Conservation (phyloP, 2,888 invertebrate species). For the Pegoplata infirma region DNA sequence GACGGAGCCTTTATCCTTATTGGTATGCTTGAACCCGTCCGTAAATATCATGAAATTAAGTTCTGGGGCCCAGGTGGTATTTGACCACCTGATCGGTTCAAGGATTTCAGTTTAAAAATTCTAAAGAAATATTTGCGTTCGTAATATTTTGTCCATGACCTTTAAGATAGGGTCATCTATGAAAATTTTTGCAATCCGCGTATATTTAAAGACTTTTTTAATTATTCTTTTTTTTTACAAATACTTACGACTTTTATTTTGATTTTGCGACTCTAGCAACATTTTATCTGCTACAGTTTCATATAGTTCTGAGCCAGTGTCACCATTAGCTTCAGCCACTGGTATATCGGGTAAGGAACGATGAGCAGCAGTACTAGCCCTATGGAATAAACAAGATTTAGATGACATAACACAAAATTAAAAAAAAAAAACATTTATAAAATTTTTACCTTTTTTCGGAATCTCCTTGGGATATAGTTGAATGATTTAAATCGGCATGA, state of each 20-base stretch:
- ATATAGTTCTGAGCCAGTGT: slow-evolving; percentile 90
- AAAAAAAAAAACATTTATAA: background rate
- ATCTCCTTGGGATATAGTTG: slow-evolving; percentile 75
- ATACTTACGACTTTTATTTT: slow-evolving; percentile 76
- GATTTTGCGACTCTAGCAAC: slow-evolving; percentile 71
- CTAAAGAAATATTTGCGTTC: too few relatives aligned
- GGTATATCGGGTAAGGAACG: slow-evolving; percentile 92
- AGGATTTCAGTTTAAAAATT: too few relatives aligned
- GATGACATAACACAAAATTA: background rate
- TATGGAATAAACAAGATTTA: slow-evolving; percentile 57
- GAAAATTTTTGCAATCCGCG: too few relatives aligned
- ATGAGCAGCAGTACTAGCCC: slow-evolving; percentile 80
- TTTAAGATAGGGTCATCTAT: too few relatives aligned
- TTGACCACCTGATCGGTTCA: too few relatives aligned
- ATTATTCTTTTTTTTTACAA: too few relatives aligned
- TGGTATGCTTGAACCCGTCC: too few relatives aligned
- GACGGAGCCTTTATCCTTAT: too few relatives aligned
- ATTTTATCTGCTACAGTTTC: slow-evolving; percentile 87
- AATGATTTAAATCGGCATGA: slow-evolving; percentile 75
- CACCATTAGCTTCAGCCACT: slow-evolving; percentile 82
- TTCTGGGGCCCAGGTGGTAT: too few relatives aligned
- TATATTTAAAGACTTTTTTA: too few relatives aligned
- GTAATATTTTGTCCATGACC: too few relatives aligned
- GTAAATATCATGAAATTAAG: too few relatives aligned
- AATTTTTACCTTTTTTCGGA: slow-evolving; percentile 74